Evolutionary conservation across 2,888 invertebrate genomes (phyloP).

Genomic region (Ectobius pallidus): DNA sequence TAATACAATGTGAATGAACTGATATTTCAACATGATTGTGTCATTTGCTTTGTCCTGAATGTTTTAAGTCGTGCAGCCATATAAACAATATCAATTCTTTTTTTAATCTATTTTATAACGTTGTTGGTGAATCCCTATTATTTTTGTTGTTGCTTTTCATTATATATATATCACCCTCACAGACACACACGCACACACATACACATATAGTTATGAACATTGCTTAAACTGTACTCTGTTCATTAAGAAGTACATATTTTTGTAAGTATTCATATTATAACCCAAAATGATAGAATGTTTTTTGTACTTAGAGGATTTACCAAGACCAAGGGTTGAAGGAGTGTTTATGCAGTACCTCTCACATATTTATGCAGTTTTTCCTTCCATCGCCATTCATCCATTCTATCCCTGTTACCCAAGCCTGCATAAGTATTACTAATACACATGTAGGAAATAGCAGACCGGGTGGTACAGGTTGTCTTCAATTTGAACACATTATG

Average conservation of each 20-base stretch:
- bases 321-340: slow-evolving; percentile 28
- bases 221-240: slow-evolving; percentile 14
- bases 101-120: neutral
- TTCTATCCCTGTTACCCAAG: neutral
- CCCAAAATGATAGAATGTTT: slow-evolving; percentile 19
- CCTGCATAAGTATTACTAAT: slow-evolving; percentile 9
- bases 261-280: slow-evolving; percentile 22
- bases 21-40: neutral
- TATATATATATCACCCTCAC: neutral
- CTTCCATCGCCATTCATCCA: neutral
- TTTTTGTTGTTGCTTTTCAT: slow-evolving; percentile 11
- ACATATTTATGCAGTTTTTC: neutral
- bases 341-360: slow-evolving; percentile 1
- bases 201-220: neutral
- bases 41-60: neutral
- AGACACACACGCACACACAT: slow-evolving; percentile 2
- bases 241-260: slow-evolving; percentile 13
- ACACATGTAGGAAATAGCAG: slow-evolving; percentile 24
- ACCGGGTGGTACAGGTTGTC: slow-evolving; percentile 1
- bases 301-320: slow-evolving; percentile 30
- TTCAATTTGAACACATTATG: slow-evolving; percentile 37
- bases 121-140: slow-evolving; percentile 15
- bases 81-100: neutral
- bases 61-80: neutral
- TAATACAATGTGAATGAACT: no score